Base-by-base conservation (phyloP, 1,140 invertebrate species). In the Papilio aristodemus region DNA sequence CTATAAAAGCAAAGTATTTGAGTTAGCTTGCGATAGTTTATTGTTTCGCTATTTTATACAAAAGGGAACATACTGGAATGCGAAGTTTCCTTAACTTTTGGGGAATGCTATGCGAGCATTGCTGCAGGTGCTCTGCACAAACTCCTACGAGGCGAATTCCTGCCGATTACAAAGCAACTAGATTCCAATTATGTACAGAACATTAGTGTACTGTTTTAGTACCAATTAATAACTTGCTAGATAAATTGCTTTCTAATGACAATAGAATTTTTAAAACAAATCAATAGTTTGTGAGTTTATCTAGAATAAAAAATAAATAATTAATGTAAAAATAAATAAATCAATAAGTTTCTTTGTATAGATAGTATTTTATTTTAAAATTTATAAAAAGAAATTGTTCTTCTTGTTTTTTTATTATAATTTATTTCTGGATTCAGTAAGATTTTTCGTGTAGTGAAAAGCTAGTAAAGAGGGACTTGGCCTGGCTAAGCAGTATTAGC, bases 1-100 rank as follows among this genome's bases (percentile, higher is more conserved):
- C 10, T 54, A 11, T 6, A 54, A 19, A 3, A 39, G 4, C 38
- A 39, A n/a, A n/a, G 11, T 39, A 39, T 13, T 39, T 13, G 10
- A 54, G 46, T 54, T 54, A 22, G 46, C 22, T 54, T 54, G 11
- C 46, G 22, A 54, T 54, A 22, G 19, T 54, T 54, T 54, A 54
- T 54, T 4, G 46, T 54, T 54, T 5, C 19, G 22, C 46, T 11
- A 25, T 54, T 54, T 54, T 22, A 54, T 22, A 54, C 46, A 54
- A 25, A 25, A 54, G 1, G 13, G 13, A 39, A 54, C 2, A 22
- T 54, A 9, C 19, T 54, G 9, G 17, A 54, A 54, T 54, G 46
- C 19, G 46, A 54, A 54, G 46, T 11, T 17, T 17, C 14, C 10
- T 9, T 19, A 46, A 46, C 17, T 54, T 54, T 54, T 54, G 17